A percentile compares a stretch with the other conserved stretches of the same genome.
phyloP scores from a whole-genome alignment of 2,888 invertebrate species.

The Lepetodrilus schrolli region DNA sequence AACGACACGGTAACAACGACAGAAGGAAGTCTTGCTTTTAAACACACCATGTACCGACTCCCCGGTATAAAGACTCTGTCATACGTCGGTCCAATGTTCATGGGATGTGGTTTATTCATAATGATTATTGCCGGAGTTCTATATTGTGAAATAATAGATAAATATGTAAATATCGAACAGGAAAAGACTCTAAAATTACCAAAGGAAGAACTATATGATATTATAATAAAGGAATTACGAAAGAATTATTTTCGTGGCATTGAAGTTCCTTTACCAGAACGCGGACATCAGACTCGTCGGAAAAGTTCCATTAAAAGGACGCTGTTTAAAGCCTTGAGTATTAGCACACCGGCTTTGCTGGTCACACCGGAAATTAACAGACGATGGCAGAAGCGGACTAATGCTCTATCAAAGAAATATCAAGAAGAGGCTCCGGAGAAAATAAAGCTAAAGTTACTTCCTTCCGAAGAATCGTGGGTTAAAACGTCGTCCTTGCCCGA shows the following conservation, averaged over 20 bases:
- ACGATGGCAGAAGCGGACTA: constrained; percentile 38
- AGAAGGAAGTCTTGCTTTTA: not conserved
- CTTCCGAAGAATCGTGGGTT: constrained; percentile 47
- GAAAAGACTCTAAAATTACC: constrained; percentile 45
- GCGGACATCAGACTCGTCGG: not conserved
- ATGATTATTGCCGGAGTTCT: constrained; percentile 97
- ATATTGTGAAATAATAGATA: constrained; percentile 98
- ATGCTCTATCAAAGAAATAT: constrained; percentile 37
- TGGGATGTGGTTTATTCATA: constrained; percentile 98
- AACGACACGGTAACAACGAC: constrained; percentile 15
- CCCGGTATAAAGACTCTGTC: constrained; percentile 78
- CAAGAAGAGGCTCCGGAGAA: constrained; percentile 36
- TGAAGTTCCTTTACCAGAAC: constrained; percentile 52
- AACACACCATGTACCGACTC: constrained; percentile 32
- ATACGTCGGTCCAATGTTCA: constrained; percentile 96
- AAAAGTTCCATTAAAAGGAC: constrained; percentile 33
- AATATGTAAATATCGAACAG: constrained; percentile 91
- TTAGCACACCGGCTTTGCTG: constrained; percentile 41
- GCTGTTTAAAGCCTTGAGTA: constrained; percentile 42
- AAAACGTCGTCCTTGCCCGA: constrained; percentile 61
- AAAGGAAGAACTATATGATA: constrained; percentile 59
- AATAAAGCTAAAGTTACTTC: constrained; percentile 35
- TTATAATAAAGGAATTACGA: constrained; percentile 58
- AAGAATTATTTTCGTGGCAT: constrained; percentile 64
- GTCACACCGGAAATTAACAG: constrained; percentile 42